Evolutionary conservation across 2,113 vertebrate genomes (phyloP).

Genomic region (Psilopogon haemacephalus): DNA sequence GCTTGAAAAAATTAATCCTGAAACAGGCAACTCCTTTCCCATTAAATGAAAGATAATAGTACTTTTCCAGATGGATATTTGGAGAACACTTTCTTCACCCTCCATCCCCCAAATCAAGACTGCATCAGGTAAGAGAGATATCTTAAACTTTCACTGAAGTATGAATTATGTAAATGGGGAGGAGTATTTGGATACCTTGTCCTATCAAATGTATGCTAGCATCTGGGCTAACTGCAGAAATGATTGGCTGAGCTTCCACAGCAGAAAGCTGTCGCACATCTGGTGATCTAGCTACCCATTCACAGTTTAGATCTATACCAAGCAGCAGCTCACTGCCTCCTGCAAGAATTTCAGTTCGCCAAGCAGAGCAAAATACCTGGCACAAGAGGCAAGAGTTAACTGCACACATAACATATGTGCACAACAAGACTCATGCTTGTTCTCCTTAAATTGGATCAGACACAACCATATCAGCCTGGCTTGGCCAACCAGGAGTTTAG

Average conservation of each 20-base stretch:
- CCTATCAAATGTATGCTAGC: background rate
- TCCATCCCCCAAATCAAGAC: background rate
- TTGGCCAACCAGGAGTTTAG: background rate
- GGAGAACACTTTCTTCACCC: background rate
- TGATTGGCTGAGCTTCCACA: background rate
- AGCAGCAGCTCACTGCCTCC: background rate
- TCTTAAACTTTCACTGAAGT: background rate
- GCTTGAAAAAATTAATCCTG: background rate
- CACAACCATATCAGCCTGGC: background rate
- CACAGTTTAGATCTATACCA: background rate
- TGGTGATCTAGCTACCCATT: background rate
- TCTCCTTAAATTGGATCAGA: background rate
- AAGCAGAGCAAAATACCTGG: background rate
- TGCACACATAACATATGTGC: background rate
- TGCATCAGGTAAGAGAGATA: background rate
- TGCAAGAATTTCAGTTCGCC: background rate
- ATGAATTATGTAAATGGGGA: background rate
- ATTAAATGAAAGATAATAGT: background rate
- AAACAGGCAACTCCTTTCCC: background rate
- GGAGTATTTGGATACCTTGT: background rate
- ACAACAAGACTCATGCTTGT: background rate
- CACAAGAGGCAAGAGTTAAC: background rate
- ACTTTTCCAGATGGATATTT: background rate
- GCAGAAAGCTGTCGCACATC: background rate
- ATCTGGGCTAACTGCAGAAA: background rate